A percentile compares a stretch with the other conserved stretches of the same genome.
Conservation (phyloP, 2,797 vertebrate genomes). For the Phalanger gymnotis region DNA sequence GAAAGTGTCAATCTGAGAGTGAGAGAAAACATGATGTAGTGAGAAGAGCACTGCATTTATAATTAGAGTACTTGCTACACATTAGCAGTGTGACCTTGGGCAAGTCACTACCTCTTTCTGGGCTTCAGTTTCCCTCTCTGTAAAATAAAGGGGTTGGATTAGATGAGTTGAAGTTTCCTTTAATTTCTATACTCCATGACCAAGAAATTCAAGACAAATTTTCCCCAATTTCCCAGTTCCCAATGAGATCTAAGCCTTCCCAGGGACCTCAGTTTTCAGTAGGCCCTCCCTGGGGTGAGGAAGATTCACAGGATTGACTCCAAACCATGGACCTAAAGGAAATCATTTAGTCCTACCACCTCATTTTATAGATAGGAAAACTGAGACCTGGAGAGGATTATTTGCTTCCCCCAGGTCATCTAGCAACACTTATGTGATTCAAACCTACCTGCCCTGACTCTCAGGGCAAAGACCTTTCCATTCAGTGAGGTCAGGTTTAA, state of each 20-base stretch:
- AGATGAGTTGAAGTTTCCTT: not conserved
- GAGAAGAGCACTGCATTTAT: not conserved
- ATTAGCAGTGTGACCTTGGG: not conserved
- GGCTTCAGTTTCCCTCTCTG: not conserved
- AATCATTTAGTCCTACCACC: not conserved
- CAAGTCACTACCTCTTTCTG: not conserved
- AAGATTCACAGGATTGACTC: not conserved
- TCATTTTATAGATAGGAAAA: not conserved
- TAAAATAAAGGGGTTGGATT: not conserved
- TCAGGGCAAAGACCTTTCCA: not conserved
- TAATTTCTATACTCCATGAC: not conserved
- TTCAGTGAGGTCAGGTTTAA: not conserved
- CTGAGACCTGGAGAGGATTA: not conserved
- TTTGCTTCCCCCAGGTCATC: not conserved
- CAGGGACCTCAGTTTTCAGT: not conserved
- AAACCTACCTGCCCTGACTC: not conserved
- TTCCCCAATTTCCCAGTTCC: not conserved
- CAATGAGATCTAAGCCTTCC: not conserved
- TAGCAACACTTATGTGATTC: not conserved
- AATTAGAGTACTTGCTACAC: not conserved
- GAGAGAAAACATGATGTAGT: not conserved
- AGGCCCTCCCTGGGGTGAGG: not conserved
- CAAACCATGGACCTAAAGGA: not conserved
- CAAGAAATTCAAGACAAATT: not conserved
- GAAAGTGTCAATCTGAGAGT: not conserved